These are phyloP conservation scores for Ictalurus punctatus DNA, from an alignment of 2,113 vertebrate species.

Conservation along the genomic window DNA sequence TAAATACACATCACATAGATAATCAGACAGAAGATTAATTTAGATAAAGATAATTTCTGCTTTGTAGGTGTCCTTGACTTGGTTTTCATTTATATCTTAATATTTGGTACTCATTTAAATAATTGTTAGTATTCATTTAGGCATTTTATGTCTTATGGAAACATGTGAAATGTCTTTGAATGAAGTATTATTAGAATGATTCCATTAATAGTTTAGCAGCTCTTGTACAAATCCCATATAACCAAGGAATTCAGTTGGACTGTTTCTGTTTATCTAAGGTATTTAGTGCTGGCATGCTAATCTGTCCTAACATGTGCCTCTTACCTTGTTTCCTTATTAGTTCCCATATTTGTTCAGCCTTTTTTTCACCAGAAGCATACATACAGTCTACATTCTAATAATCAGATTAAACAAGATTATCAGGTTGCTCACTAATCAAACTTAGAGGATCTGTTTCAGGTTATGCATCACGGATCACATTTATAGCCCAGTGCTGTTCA, in stretches of 20 bases:
- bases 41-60: background rate
- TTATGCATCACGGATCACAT: background rate
- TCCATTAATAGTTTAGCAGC: constrained; percentile 26
- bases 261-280: constrained; percentile 50
- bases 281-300: constrained; percentile 69
- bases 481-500: background rate
- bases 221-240: constrained; percentile 3
- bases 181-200: background rate
- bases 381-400: background rate
- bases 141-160: constrained; percentile 8
- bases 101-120: background rate
- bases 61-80: background rate
- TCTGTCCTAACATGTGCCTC: constrained; percentile 59
- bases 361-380: background rate
- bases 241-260: constrained; percentile 6
- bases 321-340: constrained; percentile 72
- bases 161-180: constrained; percentile 1
- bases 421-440: background rate
- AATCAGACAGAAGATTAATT: background rate
- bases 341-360: constrained; percentile 48
- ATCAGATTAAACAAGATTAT: background rate
- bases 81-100: background rate
- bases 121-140: constrained; percentile 7
- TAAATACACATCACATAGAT: background rate
- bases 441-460: background rate